A percentile compares a stretch with the other conserved stretches of the same genome.
phyloP scores from a whole-genome alignment of 2,888 invertebrate species.

The Lasioglossum malachurum region DNA sequence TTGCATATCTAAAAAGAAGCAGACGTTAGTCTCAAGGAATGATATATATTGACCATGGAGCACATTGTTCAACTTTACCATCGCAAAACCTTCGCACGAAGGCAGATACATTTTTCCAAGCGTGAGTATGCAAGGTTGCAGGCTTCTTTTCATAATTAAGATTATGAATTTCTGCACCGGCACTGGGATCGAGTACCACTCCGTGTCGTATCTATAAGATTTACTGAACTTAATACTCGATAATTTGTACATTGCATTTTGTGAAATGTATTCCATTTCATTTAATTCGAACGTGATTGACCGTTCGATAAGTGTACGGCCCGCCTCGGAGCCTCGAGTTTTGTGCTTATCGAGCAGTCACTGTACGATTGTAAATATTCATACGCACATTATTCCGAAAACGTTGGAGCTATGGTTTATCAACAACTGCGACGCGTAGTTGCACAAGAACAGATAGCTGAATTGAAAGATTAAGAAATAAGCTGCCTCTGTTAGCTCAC shows the following conservation, averaged over 20 bases:
- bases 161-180: slow-evolving; percentile 22
- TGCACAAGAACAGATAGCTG: not conserved
- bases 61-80: slow-evolving; percentile 3
- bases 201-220: slow-evolving; percentile 27
- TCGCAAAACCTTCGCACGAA: slow-evolving; percentile 12
- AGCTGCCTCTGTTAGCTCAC: not conserved
- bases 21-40: not conserved
- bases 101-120: not conserved
- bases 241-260: too few relatives aligned
- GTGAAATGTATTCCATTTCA: too few relatives aligned
- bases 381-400: not conserved
- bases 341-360: too few relatives aligned
- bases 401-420: not conserved
- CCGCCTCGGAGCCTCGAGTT: too few relatives aligned
- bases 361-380: too few relatives aligned
- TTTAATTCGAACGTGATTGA: too few relatives aligned
- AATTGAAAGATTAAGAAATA: not conserved
- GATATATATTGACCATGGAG: not conserved
- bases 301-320: too few relatives aligned
- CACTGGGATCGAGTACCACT: slow-evolving; percentile 21
- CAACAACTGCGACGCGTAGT: not conserved
- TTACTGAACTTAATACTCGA: not conserved
- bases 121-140: not conserved
- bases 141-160: slow-evolving; percentile 19
- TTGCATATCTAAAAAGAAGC: slow-evolving; percentile 19